phyloP scores from a whole-genome alignment of 92 coral and sea anemone species.

The Ricordea florida region DNA sequence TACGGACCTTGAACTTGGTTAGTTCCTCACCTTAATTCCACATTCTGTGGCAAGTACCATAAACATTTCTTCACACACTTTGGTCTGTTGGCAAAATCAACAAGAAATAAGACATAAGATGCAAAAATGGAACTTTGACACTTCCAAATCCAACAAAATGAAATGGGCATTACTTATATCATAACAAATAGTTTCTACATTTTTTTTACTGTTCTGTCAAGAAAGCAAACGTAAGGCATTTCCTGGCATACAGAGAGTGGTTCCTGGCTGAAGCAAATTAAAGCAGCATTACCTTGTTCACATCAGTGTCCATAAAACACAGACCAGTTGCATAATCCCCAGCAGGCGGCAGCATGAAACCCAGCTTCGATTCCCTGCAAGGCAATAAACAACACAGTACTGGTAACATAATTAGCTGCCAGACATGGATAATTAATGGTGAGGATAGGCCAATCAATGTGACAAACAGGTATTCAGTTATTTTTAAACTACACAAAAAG shows the following conservation, averaged over 20 bases:
- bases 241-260: not conserved
- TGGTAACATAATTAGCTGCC: not conserved
- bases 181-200: too few relatives aligned
- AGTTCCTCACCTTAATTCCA: conserved; percentile 57
- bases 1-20: not conserved
- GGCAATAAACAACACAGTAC: too few relatives aligned
- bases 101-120: not conserved
- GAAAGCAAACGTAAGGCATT: not conserved
- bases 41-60: conserved; percentile 66
- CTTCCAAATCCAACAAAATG: too few relatives aligned
- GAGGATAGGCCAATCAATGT: too few relatives aligned
- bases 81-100: conserved; percentile 56
- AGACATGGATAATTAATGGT: not conserved
- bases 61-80: conserved; percentile 76
- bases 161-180: too few relatives aligned
- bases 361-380: conserved; percentile 71
- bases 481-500: too few relatives aligned
- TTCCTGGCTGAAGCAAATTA: not conserved
- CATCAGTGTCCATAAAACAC: conserved; percentile 78
- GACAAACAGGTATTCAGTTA: too few relatives aligned
- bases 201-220: too few relatives aligned
- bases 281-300: conserved; percentile 60
- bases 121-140: too few relatives aligned
- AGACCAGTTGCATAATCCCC: conserved; percentile 95
- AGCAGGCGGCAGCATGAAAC: conserved; percentile 72